phyloP scores from a whole-genome alignment of 2,888 invertebrate genomes.

The Augochlorella aurata region DNA sequence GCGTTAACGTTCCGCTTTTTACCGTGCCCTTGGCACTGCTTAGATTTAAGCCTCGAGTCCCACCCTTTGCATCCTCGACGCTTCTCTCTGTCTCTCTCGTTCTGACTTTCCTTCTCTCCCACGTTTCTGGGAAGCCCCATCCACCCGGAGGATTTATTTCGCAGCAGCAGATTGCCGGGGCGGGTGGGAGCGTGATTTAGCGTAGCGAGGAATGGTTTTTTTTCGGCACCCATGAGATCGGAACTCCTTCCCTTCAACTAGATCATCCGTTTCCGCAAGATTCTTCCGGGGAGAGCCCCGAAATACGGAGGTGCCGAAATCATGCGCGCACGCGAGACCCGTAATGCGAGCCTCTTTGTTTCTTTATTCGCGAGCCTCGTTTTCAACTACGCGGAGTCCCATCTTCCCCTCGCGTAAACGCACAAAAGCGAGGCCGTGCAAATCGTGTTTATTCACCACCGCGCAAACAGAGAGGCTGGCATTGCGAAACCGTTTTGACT shows the following conservation, averaged over 20 bases:
- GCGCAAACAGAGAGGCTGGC: constrained; percentile 25
- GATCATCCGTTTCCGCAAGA: background rate
- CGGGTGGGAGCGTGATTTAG: constrained; percentile 59
- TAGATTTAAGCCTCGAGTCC: constrained; percentile 41
- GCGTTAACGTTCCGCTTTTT: constrained; percentile 13
- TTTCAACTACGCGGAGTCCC: constrained; percentile 10
- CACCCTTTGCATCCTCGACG: constrained; percentile 9
- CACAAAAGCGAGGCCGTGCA: constrained; percentile 32
- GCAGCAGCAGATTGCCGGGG: constrained; percentile 58
- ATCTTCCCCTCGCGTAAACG: constrained; percentile 31
- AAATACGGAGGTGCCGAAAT: constrained; percentile 1
- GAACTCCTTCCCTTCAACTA: background rate
- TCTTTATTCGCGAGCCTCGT: background rate
- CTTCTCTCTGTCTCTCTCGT: constrained; percentile 4
- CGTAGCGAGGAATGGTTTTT: constrained; percentile 35
- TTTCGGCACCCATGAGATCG: constrained; percentile 2
- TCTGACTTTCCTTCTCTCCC: background rate
- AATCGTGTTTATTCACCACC: constrained; percentile 47
- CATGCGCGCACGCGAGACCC: constrained; percentile 30
- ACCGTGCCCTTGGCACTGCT: constrained; percentile 45
- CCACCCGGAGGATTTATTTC: constrained; percentile 62
- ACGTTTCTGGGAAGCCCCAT: constrained; percentile 28
- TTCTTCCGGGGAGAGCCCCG: background rate
- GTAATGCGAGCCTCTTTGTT: constrained; percentile 33
- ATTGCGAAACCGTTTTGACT: constrained; percentile 48